A percentile compares a stretch with the other conserved stretches of the same genome.
phyloP scores from a whole-genome alignment of 2,888 invertebrate genomes.

The Polymixis flavicincta region DNA sequence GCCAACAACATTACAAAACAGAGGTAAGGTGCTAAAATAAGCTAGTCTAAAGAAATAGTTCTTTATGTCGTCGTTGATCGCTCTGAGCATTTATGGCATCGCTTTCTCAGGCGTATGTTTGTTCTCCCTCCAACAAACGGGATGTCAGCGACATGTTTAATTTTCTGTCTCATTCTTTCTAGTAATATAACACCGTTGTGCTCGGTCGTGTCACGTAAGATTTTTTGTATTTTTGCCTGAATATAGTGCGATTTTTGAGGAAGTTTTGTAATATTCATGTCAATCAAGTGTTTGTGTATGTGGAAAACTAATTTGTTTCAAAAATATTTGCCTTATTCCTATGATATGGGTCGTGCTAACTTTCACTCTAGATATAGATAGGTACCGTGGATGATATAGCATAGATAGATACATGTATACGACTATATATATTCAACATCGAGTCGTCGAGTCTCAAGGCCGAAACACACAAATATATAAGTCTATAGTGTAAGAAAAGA shows the following conservation, averaged over 20 bases:
- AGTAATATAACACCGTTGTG: constrained; percentile 91
- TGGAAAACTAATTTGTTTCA: constrained; percentile 71
- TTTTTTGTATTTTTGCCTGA: constrained; percentile 87
- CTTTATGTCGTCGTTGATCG: constrained; percentile 80
- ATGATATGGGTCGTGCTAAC: constrained; percentile 88
- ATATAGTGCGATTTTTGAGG: constrained; percentile 78
- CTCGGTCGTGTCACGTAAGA: constrained; percentile 91
- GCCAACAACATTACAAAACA: constrained; percentile 88
- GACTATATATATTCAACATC: constrained; percentile 88
- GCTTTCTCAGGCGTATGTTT: constrained; percentile 88
- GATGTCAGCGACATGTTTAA: constrained; percentile 83
- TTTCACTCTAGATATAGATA: constrained; percentile 90
- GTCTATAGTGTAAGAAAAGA: constrained; percentile 81
- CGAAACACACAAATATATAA: constrained; percentile 88
- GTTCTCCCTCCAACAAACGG: constrained; percentile 84
- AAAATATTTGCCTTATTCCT: constrained; percentile 69
- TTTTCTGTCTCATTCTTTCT: constrained; percentile 87
- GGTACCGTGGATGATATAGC: constrained; percentile 84
- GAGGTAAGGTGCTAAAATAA: constrained; percentile 82
- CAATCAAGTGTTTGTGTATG: constrained; percentile 73
- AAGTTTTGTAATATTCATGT: constrained; percentile 75
- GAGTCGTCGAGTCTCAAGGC: constrained; percentile 89
- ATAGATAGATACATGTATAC: constrained; percentile 82
- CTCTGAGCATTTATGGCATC: constrained; percentile 90
- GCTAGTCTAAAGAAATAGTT: constrained; percentile 73